These are phyloP conservation scores for Huso huso DNA, from an alignment of 2,797 vertebrate genomes.

Conservation along the genomic window DNA sequence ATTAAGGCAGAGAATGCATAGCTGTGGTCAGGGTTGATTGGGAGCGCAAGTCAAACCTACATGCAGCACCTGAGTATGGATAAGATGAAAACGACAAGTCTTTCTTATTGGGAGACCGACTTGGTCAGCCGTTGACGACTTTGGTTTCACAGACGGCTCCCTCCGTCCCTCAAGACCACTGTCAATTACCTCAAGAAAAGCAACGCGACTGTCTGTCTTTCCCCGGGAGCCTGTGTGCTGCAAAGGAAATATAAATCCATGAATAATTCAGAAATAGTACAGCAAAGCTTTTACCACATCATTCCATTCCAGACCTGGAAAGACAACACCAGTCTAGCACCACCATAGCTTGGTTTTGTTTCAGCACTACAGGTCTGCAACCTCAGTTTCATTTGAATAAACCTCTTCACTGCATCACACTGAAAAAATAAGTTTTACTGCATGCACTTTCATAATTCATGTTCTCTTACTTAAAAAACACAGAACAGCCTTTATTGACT, in stretches of 20 bases:
- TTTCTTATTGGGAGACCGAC: not conserved
- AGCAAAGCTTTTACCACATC: no score
- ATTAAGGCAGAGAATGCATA: not conserved
- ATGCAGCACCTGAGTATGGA: no score
- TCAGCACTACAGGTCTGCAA: no score
- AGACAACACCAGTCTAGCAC: no score
- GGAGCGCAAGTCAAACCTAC: not conserved
- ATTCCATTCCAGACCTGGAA: no score
- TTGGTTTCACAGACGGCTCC: not conserved
- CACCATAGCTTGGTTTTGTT: no score
- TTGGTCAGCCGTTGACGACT: not conserved
- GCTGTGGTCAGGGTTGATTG: not conserved
- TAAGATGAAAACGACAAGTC: not conserved
- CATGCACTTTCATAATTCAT: no score
- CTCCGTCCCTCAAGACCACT: not conserved
- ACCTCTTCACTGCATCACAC: no score
- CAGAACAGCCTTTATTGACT: no score
- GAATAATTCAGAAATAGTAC: not conserved
- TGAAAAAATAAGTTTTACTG: no score
- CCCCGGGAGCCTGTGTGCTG: not conserved
- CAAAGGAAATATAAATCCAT: not conserved
- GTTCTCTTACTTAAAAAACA: no score
- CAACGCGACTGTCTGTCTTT: slow-evolving; percentile 1
- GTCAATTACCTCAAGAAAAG: slow-evolving; percentile 2
- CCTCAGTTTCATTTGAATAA: no score